phyloP scores from a whole-genome alignment of 2,797 vertebrate genomes.

The Helarctos malayanus region DNA sequence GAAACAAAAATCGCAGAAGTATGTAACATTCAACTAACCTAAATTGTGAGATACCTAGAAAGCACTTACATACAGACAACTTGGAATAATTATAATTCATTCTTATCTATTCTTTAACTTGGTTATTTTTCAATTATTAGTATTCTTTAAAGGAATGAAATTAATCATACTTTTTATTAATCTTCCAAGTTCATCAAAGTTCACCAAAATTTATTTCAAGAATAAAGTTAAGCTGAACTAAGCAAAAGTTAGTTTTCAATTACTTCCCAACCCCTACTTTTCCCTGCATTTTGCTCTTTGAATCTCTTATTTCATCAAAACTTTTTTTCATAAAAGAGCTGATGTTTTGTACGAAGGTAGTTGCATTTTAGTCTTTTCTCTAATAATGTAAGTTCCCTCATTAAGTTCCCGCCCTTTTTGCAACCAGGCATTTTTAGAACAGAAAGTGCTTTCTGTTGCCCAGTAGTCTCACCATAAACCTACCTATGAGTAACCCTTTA shows the following conservation, averaged over 20 bases:
- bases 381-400: neutral
- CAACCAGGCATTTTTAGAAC: slow-evolving; percentile 40
- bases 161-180: neutral
- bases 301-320: neutral
- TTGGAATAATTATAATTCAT: slow-evolving; percentile 40
- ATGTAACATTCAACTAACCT: neutral
- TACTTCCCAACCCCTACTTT: neutral
- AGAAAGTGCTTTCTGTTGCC: slow-evolving; percentile 12
- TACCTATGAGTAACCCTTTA: neutral
- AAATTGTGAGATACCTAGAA: slow-evolving; percentile 46
- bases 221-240: slow-evolving; percentile 47
- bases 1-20: slow-evolving; percentile 48
- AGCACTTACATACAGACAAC: neutral
- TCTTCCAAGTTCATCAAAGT: slow-evolving; percentile 27
- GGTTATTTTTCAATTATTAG: slow-evolving; percentile 28
- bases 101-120: slow-evolving; percentile 28
- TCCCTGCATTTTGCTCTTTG: neutral
- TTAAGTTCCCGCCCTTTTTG: slow-evolving; percentile 8
- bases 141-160: neutral
- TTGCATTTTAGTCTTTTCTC: slow-evolving; percentile 25
- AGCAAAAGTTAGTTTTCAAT: neutral
- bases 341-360: neutral
- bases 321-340: neutral
- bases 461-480: slow-evolving; percentile 23
- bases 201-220: slow-evolving; percentile 41